Evolutionary conservation across 2,113 vertebrate species (phyloP), one percentile per base, ranked within the genome.

Genomic region (Morone chrysops): DNA sequence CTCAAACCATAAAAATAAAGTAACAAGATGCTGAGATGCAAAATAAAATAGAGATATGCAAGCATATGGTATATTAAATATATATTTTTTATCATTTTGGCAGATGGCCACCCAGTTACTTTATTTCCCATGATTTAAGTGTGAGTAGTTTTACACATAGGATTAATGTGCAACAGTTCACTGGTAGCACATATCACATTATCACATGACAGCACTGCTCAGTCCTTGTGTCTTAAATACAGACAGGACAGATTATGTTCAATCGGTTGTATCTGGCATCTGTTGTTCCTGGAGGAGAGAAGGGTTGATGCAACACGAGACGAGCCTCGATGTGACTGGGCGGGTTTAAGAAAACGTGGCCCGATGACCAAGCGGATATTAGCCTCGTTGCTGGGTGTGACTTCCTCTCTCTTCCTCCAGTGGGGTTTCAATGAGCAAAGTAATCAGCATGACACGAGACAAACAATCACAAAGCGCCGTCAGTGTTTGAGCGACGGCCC

Each of bases 401-500:
- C 66, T 78, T 63, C 71, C 84, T 54, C 65, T 0, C 63, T 53
- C 54, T 75, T 54, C 50, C 72, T 53, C 71, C 80, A 65, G 61
- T 68, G 47, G 38, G 80, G 40, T 89, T 51, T 73, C 60, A 47
- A 62, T 31, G 41, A 82, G 79, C 70, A 40, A 38, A 80, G 59
- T 57, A 88, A 88, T 82, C 78, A 41, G 69, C 57, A 6, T 68
- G 79, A 84, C 87, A 40, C 16, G 20, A 82, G 67, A 47, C 84
- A 84, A 87, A 86, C 81, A 20, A 47, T 86, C 83, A 80, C 77
- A 84, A 80, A 87, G 81, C 79, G 48, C n/a, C 67, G 7, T 76
- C 80, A 47, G 85, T 53, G 78, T 85, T 85, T 92, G 92, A 93
- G 86, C 82, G 90, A 89, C 77, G 69, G 73, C 73, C 82, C 71